Evolutionary conservation across 2,113 vertebrate species (phyloP).

Genomic region (Rhipidura dahli): DNA sequence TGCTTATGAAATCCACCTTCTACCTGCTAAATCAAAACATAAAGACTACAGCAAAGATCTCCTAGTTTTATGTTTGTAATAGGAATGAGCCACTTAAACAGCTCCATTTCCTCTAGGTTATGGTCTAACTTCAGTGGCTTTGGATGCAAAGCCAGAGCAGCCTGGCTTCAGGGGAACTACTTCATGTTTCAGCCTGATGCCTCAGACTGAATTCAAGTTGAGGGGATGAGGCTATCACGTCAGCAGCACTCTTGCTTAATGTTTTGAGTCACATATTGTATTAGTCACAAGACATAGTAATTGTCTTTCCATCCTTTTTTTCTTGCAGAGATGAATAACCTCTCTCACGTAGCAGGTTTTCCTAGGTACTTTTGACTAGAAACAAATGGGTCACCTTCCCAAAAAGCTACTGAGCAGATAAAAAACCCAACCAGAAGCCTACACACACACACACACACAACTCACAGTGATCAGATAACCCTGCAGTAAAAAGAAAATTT

Average conservation of each 20-base stretch:
- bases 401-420: not conserved
- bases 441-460: not conserved
- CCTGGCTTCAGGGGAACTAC: not conserved
- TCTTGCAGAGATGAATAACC: not conserved
- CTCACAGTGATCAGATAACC: not conserved
- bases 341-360: not conserved
- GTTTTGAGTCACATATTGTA: constrained; percentile 37
- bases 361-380: constrained; percentile 10
- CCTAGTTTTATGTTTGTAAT: not conserved
- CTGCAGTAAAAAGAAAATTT: not conserved
- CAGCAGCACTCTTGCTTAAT: constrained; percentile 43
- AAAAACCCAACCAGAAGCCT: not conserved
- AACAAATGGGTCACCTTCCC: not conserved
- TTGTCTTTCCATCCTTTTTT: constrained; percentile 28
- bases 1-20: not conserved
- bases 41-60: not conserved
- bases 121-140: not conserved
- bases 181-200: not conserved
- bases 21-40: not conserved
- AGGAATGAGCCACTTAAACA: not conserved
- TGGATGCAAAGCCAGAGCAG: not conserved
- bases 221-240: not conserved
- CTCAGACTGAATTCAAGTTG: not conserved
- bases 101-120: not conserved
- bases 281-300: constrained; percentile 35